phyloP scores from a whole-genome alignment of 2,113 vertebrate genomes.

The Turnix velox region DNA sequence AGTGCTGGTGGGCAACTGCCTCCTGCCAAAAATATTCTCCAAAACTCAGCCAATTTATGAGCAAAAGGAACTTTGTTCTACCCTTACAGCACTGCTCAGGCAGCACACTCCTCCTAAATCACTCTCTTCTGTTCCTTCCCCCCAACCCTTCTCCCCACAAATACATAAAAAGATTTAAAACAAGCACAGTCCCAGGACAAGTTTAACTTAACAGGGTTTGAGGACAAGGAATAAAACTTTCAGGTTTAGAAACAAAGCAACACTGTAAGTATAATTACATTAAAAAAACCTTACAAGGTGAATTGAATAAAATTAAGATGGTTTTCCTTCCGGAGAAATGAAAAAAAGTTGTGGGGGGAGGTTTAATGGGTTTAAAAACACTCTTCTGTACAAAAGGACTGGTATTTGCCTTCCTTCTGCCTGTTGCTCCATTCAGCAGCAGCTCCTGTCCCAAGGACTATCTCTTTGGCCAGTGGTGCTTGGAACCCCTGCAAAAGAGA shows the following conservation, averaged over 20 bases:
- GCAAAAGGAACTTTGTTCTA: background rate
- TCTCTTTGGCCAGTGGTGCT: constrained; percentile 93
- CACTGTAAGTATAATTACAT: background rate
- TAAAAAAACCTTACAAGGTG: background rate
- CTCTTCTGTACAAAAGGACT: constrained; percentile 57
- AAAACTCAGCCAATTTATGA: background rate
- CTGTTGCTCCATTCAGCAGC: background rate
- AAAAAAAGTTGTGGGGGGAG: too few species aligned
- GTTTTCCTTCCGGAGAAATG: background rate
- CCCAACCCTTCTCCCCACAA: background rate
- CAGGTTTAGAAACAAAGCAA: background rate
- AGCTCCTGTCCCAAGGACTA: constrained; percentile 46
- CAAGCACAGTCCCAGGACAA: background rate
- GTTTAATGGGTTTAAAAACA: constrained; percentile 70
- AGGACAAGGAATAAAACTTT: background rate
- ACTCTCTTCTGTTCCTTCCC: background rate
- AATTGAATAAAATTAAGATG: background rate
- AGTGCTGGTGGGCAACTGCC: background rate
- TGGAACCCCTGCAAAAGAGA: constrained; percentile 80
- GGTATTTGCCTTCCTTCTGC: background rate
- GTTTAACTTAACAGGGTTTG: background rate
- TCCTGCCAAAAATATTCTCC: background rate
- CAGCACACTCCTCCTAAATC: too few species aligned
- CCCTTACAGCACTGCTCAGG: background rate
- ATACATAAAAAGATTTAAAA: background rate